phyloP scores from a whole-genome alignment of 1,140 invertebrate genomes.

The Tribolium madens region DNA sequence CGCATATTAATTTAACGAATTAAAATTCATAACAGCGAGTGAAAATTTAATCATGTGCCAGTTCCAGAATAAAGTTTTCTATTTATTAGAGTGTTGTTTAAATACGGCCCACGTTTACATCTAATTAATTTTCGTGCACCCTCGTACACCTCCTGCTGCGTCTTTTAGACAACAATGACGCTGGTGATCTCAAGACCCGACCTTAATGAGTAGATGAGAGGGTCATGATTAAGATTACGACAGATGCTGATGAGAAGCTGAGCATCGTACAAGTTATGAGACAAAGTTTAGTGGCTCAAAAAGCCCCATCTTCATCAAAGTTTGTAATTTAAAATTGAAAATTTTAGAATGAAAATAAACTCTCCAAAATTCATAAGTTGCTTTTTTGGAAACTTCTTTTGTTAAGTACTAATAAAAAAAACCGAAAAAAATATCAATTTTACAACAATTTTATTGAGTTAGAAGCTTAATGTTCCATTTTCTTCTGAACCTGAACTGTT shows the following conservation, averaged over 20 bases:
- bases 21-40: neutral
- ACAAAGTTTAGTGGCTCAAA: neutral
- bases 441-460: too few relatives aligned
- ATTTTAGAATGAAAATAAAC: too few relatives aligned
- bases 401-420: too few relatives aligned
- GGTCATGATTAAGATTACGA: constrained; percentile 35
- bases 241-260: constrained; percentile 29
- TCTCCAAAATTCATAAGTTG: too few relatives aligned
- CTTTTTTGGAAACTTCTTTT: too few relatives aligned
- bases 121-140: constrained; percentile 26
- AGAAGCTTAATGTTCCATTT: too few relatives aligned
- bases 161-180: constrained; percentile 29
- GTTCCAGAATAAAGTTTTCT: neutral
- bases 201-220: constrained; percentile 35
- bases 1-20: neutral
- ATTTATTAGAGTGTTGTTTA: neutral
- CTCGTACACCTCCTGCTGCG: constrained; percentile 21
- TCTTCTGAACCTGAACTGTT: too few relatives aligned
- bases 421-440: too few relatives aligned
- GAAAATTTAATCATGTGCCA: neutral
- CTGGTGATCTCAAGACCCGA: constrained; percentile 5
- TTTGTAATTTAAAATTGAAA: neutral
- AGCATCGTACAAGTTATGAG: constrained; percentile 21
- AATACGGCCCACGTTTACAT: constrained; percentile 7
- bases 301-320: neutral